Evolutionary conservation across 1,140 invertebrate species (phyloP), one percentile per base, ranked within the genome.

Genomic region (Dolichoris vasculosae): DNA sequence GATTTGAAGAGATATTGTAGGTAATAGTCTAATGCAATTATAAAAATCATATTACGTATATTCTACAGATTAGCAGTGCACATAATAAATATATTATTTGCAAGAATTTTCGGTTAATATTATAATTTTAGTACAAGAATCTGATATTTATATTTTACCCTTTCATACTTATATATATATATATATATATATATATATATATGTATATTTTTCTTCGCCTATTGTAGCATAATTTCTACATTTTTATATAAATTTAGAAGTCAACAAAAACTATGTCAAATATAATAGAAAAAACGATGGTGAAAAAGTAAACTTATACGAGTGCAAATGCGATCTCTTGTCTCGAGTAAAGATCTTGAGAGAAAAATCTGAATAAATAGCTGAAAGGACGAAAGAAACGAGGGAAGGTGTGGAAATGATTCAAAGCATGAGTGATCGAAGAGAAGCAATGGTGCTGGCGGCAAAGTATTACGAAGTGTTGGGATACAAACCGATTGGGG

Each of bases 401-500:
- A 30, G 55, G 77, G 51, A 83, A 77, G 64, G 35, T 43, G 35
- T 67, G 75, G 63, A 84, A 84, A 55, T 63, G 46, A 84, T 77
- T 77, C 59, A 73, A 75, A 81, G 43, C 8, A 26, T 48, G 51
- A 83, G 82, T 76, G 55, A 88, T 86, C 75, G 76, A 63, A 86
- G 88, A 75, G 88, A 86, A 40, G 71, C 55, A 51, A 71, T 20
- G 85, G 88, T 83, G 80, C 55, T 38, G 32, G 30, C 83, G 86
- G 76, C 85, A 81, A 87, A 88, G 83, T 73, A 88, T 83, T 84
- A 51, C 63, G 83, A 90, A 90, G 88, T 89, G 89, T 86, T 83
- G 55, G 63, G 59, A 55, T 73, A 43, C 46, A 3, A 55, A 77
- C 46, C 73, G 82, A 77, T 69, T 78, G 55, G 40, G 26, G 43